A percentile compares a stretch with the other conserved stretches of the same genome.
Evolutionary conservation across 1,140 invertebrate genomes (phyloP).

Genomic region (Drosophila repleta): DNA sequence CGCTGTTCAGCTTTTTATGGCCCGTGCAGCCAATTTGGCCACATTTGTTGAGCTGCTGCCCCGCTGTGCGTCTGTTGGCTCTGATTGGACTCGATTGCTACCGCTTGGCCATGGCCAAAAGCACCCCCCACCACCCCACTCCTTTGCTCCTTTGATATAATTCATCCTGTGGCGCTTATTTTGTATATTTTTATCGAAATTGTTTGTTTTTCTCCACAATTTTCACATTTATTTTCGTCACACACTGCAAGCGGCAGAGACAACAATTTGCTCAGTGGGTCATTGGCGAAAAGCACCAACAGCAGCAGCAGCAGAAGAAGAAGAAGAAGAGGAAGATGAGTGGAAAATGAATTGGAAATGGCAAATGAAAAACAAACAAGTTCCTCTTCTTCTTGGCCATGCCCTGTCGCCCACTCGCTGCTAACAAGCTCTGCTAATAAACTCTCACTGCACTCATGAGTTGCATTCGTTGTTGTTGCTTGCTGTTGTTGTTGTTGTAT

Average conservation of each 20-base stretch:
- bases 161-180: slow-evolving; percentile 32
- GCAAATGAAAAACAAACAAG: too few species aligned
- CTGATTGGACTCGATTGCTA: slow-evolving; percentile 33
- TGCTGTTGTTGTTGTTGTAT: slow-evolving; percentile 12
- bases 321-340: neutral
- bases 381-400: too few species aligned
- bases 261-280: slow-evolving; percentile 44
- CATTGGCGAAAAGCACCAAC: slow-evolving; percentile 14
- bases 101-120: neutral
- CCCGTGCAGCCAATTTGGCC: slow-evolving; percentile 47
- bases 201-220: slow-evolving; percentile 34
- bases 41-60: slow-evolving; percentile 30
- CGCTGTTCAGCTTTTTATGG: slow-evolving; percentile 27
- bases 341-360: too few species aligned
- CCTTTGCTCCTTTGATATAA: neutral
- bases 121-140: neutral
- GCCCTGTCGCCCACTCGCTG: too few species aligned
- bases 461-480: slow-evolving; percentile 36
- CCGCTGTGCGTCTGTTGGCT: slow-evolving; percentile 21
- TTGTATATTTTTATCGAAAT: slow-evolving; percentile 46
- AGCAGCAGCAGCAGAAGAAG: neutral
- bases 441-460: slow-evolving; percentile 19
- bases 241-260: slow-evolving; percentile 3
- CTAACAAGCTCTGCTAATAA: slow-evolving; percentile 9
- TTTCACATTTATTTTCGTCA: slow-evolving; percentile 43